A percentile compares a stretch with the other conserved stretches of the same genome.
Conservation (phyloP, 2,113 vertebrate genomes). For the Terrapene triunguis region DNA sequence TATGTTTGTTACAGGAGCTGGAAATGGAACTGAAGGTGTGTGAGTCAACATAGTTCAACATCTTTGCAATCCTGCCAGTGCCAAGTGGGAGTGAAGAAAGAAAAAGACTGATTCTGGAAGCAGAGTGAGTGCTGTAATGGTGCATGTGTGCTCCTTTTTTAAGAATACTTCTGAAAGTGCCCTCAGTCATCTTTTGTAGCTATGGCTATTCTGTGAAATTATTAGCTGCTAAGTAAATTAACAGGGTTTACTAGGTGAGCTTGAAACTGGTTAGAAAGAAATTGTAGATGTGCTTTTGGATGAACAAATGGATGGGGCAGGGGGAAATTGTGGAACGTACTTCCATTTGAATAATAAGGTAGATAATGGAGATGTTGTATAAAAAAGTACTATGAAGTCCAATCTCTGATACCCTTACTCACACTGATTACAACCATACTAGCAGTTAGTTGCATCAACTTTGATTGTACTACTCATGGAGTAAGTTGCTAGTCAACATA, state of each 20-base stretch:
- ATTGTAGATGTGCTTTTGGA: not conserved
- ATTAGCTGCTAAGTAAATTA: not conserved
- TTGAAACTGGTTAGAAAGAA: not conserved
- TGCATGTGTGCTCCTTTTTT: too few species aligned
- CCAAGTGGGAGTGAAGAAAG: too few species aligned
- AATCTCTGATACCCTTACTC: not conserved
- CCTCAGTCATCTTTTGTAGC: too few species aligned
- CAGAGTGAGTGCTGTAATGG: too few species aligned
- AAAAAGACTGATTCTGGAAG: too few species aligned
- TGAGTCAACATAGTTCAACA: too few species aligned
- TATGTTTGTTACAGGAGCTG: too few species aligned
- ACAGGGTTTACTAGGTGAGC: not conserved
- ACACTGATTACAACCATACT: not conserved
- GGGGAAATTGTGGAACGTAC: not conserved
- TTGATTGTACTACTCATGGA: not conserved
- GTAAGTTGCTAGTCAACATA: not conserved
- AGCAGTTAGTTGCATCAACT: not conserved
- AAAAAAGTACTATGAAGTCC: not conserved
- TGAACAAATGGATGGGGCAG: not conserved
- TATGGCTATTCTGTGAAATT: too few species aligned
- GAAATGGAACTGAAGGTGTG: too few species aligned
- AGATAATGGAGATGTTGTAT: not conserved
- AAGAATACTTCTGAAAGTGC: too few species aligned
- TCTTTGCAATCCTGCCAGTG: too few species aligned
- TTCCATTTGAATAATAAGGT: not conserved